These are phyloP conservation scores for Morus bassanus DNA, from an alignment of 2,797 vertebrate genomes.

Conservation along the genomic window DNA sequence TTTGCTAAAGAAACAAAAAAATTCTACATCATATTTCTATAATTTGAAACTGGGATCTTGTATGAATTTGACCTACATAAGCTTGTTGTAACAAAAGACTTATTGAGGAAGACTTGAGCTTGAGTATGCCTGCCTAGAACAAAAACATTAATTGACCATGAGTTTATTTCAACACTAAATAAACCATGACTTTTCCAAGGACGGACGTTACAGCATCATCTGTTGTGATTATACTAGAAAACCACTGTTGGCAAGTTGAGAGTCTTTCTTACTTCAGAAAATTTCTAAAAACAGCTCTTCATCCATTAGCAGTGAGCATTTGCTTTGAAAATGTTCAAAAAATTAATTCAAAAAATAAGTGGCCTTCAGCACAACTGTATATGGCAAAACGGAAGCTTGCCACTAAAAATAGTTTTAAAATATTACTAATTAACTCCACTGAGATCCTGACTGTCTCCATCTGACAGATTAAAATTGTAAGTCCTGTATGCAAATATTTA, in stretches of 20 bases:
- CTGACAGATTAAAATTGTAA: neutral
- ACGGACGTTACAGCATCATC: neutral
- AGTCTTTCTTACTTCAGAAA: neutral
- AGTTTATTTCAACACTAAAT: neutral
- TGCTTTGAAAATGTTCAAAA: neutral
- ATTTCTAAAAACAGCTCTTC: neutral
- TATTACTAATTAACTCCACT: neutral
- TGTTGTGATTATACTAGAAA: neutral
- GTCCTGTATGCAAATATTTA: neutral
- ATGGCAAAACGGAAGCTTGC: neutral
- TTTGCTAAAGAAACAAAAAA: too few relatives aligned
- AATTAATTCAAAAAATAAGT: neutral
- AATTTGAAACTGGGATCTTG: neutral
- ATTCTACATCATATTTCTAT: neutral
- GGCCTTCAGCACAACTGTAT: neutral
- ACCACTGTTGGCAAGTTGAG: neutral
- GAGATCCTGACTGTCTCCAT: neutral
- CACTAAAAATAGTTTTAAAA: neutral
- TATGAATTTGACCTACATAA: neutral
- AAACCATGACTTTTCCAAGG: neutral
- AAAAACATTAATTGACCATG: neutral
- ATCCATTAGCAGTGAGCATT: neutral
- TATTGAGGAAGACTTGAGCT: neutral
- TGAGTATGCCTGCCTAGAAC: neutral
- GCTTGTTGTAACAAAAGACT: neutral